Base-by-base conservation (phyloP, 92 coral and sea anemone genomes). In the Meandrina meandrites region DNA sequence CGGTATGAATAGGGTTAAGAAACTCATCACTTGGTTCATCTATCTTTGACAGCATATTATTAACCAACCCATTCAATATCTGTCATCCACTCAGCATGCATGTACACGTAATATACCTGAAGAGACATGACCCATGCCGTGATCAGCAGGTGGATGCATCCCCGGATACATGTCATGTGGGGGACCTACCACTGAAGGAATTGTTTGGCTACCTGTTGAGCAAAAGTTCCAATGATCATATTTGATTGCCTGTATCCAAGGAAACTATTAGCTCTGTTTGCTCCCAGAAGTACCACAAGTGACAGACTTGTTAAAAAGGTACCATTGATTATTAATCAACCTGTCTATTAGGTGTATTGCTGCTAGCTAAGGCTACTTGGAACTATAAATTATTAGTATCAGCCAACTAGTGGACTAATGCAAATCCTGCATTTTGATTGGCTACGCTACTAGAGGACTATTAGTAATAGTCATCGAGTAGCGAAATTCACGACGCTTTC, bases 121-220 rank as follows among this genome's bases (percentile, higher is more conserved):
- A 18, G 91, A 24, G 80, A 86, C 95, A 86, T 90, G 95, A 12
- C 91, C 89, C 79, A 92, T 88, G 13, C 81, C 84, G 50, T 91
- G 89, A 36, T 94, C 95, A 7, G 78, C 89, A 28, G 89, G 84
- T 4, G 89, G 74, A 60, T 92, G 92, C 81, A 92, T 89, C 35
- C 75, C 93, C 22, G 97, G 86, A 64, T 89, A 91, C 86, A 91
- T 84, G 3, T 91, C 94, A 35, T 90, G 95, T 13, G 94, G 90
- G 3, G 95, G 92, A 0, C 90, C 94, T 8, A 90, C 91, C 13
- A 92, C 95, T 70, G 95, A 92, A 86, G 94, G 94, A 78, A 94
- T 90, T 11, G 95, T 92, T 58, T 94, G 98, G 62, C 95, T 91
- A 24, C 94, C 94, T 92, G 78, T 1, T 24, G 34, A 75, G 51